A percentile compares a stretch with the other conserved stretches of the same genome.
Conservation (phyloP, 2,797 vertebrate genomes). For the Pseudochirops corinnae region DNA sequence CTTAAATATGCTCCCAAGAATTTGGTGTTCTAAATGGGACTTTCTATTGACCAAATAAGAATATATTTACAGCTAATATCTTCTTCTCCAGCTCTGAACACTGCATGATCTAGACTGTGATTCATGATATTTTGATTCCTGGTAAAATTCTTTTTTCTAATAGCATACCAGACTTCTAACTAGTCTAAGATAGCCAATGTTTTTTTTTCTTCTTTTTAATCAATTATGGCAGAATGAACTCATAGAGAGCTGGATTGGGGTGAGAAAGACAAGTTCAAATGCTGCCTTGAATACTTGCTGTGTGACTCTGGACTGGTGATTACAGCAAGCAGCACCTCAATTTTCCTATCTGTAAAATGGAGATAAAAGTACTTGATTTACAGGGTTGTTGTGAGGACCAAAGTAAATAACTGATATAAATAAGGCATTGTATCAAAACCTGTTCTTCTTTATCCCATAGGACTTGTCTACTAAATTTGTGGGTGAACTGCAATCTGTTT, state of each 20-base stretch:
- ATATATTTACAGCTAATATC: background rate
- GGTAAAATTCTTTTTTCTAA: constrained; percentile 63
- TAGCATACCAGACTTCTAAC: constrained; percentile 60
- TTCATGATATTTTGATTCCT: background rate
- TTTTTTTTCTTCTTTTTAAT: background rate
- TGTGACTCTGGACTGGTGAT: background rate
- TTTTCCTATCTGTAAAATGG: background rate
- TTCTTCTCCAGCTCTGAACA: background rate
- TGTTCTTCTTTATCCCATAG: background rate
- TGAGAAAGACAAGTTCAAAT: background rate
- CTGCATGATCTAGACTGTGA: background rate
- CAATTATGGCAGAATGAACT: background rate
- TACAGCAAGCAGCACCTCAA: background rate
- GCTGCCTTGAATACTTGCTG: background rate
- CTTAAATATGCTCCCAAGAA: background rate
- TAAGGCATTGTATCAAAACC: background rate
- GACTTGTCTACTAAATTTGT: background rate
- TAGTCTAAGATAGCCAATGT: constrained; percentile 56
- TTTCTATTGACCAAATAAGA: background rate
- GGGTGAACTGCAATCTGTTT: background rate
- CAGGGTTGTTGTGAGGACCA: background rate
- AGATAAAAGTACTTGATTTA: background rate
- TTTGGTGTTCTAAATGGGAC: background rate
- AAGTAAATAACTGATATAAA: background rate
- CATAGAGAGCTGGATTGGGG: background rate